Percentiles rank a stretch among this genome's conserved stretches.
Evolutionary conservation across 2,888 invertebrate species (phyloP).

Genomic region (Brachypterus glaber): DNA sequence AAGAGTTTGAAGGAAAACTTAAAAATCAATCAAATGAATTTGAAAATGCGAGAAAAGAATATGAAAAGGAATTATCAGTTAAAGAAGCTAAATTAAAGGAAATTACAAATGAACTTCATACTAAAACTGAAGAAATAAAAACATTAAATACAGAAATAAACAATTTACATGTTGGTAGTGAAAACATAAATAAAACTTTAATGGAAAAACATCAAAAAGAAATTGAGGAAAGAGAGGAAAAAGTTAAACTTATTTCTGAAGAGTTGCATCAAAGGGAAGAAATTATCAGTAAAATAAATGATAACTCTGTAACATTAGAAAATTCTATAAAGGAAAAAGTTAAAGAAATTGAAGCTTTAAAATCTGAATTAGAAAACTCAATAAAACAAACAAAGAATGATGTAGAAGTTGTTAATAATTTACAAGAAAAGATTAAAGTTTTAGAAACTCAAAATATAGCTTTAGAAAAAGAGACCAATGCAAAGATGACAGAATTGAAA

Average conservation of each 20-base stretch:
- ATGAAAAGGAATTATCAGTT: conserved; percentile 3
- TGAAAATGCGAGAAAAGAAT: conserved; percentile 6
- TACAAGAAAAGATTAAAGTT: conserved; percentile 10
- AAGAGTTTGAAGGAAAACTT: not conserved
- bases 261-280: conserved; percentile 15
- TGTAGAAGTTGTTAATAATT: conserved; percentile 3
- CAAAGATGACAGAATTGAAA: conserved; percentile 42
- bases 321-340: conserved; percentile 1
- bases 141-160: conserved; percentile 7
- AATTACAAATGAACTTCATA: not conserved
- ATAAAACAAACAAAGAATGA: not conserved
- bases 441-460: conserved; percentile 10
- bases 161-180: not conserved
- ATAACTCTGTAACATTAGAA: conserved; percentile 5
- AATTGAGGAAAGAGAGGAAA: conserved; percentile 10
- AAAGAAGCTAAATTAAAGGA: not conserved
- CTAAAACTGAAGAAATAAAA: not conserved
- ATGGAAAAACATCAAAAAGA: conserved; percentile 14
- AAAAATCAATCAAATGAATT: conserved; percentile 5
- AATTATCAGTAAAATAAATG: conserved; percentile 13
- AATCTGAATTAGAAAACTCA: conserved; percentile 7
- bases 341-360: conserved; percentile 22
- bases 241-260: conserved; percentile 10
- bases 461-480: conserved; percentile 7
- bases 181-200: conserved; percentile 5